phyloP scores from a whole-genome alignment of 2,888 invertebrate genomes.

The Drosophila emarginata region DNA sequence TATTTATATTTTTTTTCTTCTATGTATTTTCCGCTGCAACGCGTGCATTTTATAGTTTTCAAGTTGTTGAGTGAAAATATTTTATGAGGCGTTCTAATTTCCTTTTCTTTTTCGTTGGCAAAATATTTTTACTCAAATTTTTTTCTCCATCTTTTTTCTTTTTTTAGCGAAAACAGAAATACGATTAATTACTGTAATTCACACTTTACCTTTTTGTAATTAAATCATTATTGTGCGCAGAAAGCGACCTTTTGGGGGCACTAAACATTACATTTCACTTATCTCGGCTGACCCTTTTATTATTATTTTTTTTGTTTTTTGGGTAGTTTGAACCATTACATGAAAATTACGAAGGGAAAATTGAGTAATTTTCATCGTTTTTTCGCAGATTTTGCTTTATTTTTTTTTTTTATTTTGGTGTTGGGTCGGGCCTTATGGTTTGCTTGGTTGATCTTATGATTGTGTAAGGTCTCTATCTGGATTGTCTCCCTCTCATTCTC shows the following conservation, averaged over 20 bases:
- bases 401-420: conserved; percentile 45
- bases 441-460: conserved; percentile 64
- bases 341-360: conserved; percentile 55
- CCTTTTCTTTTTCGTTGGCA: conserved; percentile 32
- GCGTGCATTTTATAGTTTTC: conserved; percentile 70
- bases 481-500: conserved; percentile 24
- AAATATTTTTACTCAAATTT: neutral
- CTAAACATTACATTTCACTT: conserved; percentile 58
- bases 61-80: conserved; percentile 47
- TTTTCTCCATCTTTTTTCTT: neutral
- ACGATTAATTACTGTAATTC: conserved; percentile 8
- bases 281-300: conserved; percentile 44
- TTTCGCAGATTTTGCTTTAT: conserved; percentile 45
- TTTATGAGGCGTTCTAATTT: conserved; percentile 52
- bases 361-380: conserved; percentile 64
- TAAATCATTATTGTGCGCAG: conserved; percentile 71
- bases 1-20: neutral
- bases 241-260: conserved; percentile 62
- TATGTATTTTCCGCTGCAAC: conserved; percentile 45
- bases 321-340: conserved; percentile 35
- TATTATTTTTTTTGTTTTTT: conserved; percentile 24
- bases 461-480: conserved; percentile 60
- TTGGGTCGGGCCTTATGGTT: conserved; percentile 39
- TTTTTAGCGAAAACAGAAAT: neutral
- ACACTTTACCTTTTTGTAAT: conserved; percentile 30